These are phyloP conservation scores for Yoshiicerus persimilis DNA, from an alignment of 1,140 invertebrate species.

Conservation along the genomic window DNA sequence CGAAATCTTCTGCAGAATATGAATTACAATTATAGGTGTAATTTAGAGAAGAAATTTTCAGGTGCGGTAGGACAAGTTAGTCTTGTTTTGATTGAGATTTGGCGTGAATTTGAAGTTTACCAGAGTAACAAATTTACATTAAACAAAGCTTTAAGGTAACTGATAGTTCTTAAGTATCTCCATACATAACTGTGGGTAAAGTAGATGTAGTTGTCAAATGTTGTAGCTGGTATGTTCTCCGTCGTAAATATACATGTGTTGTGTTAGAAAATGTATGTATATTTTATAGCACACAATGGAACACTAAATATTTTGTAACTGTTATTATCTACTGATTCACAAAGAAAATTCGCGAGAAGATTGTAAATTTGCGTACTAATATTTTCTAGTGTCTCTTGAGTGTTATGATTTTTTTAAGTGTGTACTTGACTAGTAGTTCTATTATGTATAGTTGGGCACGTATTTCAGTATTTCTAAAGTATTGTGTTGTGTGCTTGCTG, in stretches of 20 bases:
- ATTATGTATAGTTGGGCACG: not conserved
- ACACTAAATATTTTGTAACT: not conserved
- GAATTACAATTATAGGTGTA: not conserved
- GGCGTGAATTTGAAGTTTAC: constrained; percentile 4
- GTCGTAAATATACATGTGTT: not conserved
- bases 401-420: not conserved
- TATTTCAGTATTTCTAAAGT: not conserved
- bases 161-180: not conserved
- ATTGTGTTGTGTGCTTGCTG: not conserved
- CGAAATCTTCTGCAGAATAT: not conserved
- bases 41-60: not conserved
- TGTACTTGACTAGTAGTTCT: not conserved
- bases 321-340: not conserved
- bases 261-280: not conserved
- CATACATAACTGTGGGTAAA: not conserved
- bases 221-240: not conserved
- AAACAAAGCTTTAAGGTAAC: not conserved
- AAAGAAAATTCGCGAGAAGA: not conserved
- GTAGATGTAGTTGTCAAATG: not conserved
- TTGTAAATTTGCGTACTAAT: not conserved
- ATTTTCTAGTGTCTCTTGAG: not conserved
- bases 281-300: not conserved
- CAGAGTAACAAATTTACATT: not conserved
- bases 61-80: constrained; percentile 3
- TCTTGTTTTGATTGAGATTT: constrained; percentile 13